These are phyloP conservation scores for Acanthurus leucopareius DNA, from an alignment of 2,797 vertebrate species.

Conservation along the genomic window DNA sequence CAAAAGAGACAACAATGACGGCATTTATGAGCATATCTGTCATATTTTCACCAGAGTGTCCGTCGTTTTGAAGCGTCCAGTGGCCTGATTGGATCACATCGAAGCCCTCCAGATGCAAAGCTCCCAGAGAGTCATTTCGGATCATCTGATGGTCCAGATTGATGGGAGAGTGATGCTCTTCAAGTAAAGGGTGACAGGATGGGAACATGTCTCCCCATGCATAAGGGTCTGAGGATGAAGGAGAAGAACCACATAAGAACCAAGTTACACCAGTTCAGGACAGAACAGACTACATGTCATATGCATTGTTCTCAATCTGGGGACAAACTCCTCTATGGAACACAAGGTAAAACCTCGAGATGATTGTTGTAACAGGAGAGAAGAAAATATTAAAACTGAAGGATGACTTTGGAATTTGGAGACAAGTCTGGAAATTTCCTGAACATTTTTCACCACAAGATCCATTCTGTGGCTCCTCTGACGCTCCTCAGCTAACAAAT, in stretches of 20 bases:
- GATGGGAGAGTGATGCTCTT: slow-evolving; percentile 88
- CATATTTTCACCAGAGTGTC: slow-evolving; percentile 85
- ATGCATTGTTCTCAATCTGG: neutral
- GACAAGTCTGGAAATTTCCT: neutral
- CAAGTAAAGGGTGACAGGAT: slow-evolving; percentile 81
- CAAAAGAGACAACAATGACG: neutral
- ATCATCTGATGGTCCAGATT: slow-evolving; percentile 83
- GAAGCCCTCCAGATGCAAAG: slow-evolving; percentile 87
- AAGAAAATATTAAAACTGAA: neutral
- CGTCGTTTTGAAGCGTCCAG: slow-evolving; percentile 89
- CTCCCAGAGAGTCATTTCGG: slow-evolving; percentile 78
- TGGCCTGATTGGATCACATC: slow-evolving; percentile 82
- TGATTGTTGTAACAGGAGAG: neutral
- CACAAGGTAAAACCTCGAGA: neutral
- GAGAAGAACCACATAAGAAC: neutral
- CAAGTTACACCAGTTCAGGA: too few relatives aligned
- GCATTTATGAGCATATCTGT: accelerated
- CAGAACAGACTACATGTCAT: too few relatives aligned
- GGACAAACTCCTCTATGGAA: too few relatives aligned
- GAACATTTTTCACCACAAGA: neutral
- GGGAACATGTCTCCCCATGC: slow-evolving; percentile 81
- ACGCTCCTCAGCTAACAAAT: neutral
- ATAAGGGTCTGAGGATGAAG: slow-evolving; percentile 76
- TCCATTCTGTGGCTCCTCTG: neutral
- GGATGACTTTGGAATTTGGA: neutral